Conservation (phyloP, 2,888 invertebrate species). For the Andricus curvator region DNA sequence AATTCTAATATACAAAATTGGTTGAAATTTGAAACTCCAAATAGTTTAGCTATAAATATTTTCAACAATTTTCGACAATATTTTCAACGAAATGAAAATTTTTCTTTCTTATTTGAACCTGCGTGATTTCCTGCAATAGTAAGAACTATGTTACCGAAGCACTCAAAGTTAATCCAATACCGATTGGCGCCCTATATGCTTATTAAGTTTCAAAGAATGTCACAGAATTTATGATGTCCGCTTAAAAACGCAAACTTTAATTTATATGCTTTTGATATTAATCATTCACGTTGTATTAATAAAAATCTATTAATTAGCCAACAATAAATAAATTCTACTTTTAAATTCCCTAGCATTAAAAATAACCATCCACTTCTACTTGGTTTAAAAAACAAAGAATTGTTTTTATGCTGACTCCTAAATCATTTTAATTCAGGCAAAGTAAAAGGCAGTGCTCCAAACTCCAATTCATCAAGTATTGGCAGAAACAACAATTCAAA, state of each 20-base stretch:
- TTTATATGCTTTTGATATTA: neutral
- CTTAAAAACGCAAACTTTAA: neutral
- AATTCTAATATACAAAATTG: too few relatives aligned
- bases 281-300: neutral
- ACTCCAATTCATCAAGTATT: constrained; percentile 69
- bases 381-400: neutral
- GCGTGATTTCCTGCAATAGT: constrained; percentile 16
- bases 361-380: neutral
- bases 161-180: constrained; percentile 35
- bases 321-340: neutral
- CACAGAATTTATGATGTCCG: neutral
- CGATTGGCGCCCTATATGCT: constrained; percentile 13
- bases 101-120: neutral
- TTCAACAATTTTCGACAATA: too few relatives aligned
- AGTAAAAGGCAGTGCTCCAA: constrained; percentile 71
- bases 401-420: neutral
- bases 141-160: constrained; percentile 22
- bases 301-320: neutral
- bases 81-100: neutral
- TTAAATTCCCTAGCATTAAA: neutral
- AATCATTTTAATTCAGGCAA: constrained; percentile 63
- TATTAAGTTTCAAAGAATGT: constrained; percentile 16
- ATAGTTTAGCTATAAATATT: too few relatives aligned
- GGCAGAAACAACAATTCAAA: constrained; percentile 57
- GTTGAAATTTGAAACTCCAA: too few relatives aligned